phyloP scores from a whole-genome alignment of 2,113 vertebrate species.

The Aepyceros melampus region DNA sequence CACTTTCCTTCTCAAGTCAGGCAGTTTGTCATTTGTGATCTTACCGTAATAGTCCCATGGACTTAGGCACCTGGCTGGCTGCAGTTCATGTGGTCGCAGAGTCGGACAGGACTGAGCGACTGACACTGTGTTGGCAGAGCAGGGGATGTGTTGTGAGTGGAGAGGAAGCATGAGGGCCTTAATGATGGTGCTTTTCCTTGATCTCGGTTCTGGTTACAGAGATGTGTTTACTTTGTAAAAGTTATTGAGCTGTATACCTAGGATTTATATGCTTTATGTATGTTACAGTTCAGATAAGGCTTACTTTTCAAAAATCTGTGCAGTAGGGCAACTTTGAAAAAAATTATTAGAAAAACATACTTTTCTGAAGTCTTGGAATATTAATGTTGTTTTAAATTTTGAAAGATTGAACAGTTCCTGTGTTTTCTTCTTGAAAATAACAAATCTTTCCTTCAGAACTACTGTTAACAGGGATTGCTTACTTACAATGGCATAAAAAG shows the following conservation, averaged over 20 bases:
- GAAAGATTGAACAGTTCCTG: neutral
- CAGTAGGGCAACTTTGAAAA: neutral
- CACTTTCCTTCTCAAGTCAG: neutral
- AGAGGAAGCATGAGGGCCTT: neutral
- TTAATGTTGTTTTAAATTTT: neutral
- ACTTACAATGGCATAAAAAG: neutral
- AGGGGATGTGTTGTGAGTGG: neutral
- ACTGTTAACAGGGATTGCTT: neutral
- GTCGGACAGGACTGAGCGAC: neutral
- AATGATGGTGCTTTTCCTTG: neutral
- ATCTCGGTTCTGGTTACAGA: neutral
- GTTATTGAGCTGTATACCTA: neutral
- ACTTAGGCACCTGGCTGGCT: neutral
- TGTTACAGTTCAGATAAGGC: neutral
- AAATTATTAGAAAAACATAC: neutral
- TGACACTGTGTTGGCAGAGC: neutral
- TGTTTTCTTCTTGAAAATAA: neutral
- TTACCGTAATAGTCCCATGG: neutral
- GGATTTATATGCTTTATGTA: neutral
- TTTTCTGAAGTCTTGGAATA: neutral
- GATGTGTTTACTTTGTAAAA: neutral
- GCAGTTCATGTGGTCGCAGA: neutral
- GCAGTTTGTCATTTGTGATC: conserved; percentile 6
- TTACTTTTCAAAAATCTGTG: neutral
- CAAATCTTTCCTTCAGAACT: neutral